Percentiles rank a stretch among this genome's conserved stretches.
Evolutionary conservation across 23 tunicate genomes (phyloP).

Genomic region (Trididemnum clinides): DNA sequence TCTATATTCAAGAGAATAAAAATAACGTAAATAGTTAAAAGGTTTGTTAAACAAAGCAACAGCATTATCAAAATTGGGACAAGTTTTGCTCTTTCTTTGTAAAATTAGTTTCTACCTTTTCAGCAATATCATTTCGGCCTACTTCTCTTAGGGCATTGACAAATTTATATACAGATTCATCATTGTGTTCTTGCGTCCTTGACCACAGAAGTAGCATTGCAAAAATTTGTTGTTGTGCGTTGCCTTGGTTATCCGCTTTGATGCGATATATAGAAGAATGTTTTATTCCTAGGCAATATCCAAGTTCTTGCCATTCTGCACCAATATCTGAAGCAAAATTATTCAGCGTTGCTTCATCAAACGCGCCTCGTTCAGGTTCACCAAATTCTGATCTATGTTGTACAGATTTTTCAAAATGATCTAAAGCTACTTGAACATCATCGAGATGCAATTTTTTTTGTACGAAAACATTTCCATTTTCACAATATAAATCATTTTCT

Average conservation of each 20-base stretch:
- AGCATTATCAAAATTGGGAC: too few relatives aligned
- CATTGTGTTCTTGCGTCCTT: constrained; percentile 50
- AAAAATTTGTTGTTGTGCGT: constrained; percentile 64
- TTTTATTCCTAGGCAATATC: constrained; percentile 43
- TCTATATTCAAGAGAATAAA: too few relatives aligned
- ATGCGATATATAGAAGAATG: constrained; percentile 66
- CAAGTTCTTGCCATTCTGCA: constrained; percentile 71
- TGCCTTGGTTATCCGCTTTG: constrained; percentile 46
- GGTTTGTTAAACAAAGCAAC: too few relatives aligned
- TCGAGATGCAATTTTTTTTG: background rate
- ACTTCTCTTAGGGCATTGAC: constrained; percentile 54
- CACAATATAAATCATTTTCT: background rate
- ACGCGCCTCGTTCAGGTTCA: constrained; percentile 77
- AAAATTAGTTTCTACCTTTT: constrained; percentile 27
- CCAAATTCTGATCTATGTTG: constrained; percentile 48
- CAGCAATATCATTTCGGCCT: constrained; percentile 65
- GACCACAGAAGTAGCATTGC: constrained; percentile 70
- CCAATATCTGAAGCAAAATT: constrained; percentile 62
- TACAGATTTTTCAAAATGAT: constrained; percentile 8
- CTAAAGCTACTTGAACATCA: background rate
- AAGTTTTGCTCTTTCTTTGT: too few relatives aligned
- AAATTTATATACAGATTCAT: constrained; percentile 65
- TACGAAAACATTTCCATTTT: background rate
- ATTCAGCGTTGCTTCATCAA: constrained; percentile 58
- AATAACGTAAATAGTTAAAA: too few relatives aligned